These are phyloP conservation scores for Spialia ferax DNA, from an alignment of 2,888 invertebrate genomes.

Conservation along the genomic window DNA sequence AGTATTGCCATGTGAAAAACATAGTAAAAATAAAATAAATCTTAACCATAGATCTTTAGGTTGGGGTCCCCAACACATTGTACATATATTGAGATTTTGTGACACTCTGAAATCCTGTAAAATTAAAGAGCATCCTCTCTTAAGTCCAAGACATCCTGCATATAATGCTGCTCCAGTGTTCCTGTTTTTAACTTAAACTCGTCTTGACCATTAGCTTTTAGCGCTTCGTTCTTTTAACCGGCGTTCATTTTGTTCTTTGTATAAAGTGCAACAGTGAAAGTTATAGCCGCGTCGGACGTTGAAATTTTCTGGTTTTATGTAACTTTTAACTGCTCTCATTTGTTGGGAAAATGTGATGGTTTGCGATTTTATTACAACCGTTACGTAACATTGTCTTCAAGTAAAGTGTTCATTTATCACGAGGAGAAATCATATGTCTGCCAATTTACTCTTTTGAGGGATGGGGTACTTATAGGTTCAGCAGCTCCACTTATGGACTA, in stretches of 20 bases:
- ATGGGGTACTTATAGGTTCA: too few relatives aligned
- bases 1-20: too few relatives aligned
- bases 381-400: background rate
- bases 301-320: constrained; percentile 34
- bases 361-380: background rate
- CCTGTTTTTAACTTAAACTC: constrained; percentile 4
- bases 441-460: too few relatives aligned
- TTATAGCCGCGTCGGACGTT: background rate
- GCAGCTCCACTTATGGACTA: too few relatives aligned
- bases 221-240: background rate
- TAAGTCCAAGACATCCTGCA: background rate
- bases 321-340: background rate
- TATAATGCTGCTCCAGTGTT: background rate
- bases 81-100: too few relatives aligned
- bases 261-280: constrained; percentile 22
- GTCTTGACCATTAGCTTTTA: constrained; percentile 18
- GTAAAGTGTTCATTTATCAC: too few relatives aligned
- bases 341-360: background rate
- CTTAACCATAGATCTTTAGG: too few relatives aligned
- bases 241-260: constrained; percentile 13
- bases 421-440: too few relatives aligned
- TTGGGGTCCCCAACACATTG: too few relatives aligned
- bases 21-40: too few relatives aligned
- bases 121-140: background rate
- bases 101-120: too few relatives aligned